These are phyloP conservation scores for Lepidonotus clava DNA, from an alignment of 2,888 invertebrate genomes.

Conservation along the genomic window DNA sequence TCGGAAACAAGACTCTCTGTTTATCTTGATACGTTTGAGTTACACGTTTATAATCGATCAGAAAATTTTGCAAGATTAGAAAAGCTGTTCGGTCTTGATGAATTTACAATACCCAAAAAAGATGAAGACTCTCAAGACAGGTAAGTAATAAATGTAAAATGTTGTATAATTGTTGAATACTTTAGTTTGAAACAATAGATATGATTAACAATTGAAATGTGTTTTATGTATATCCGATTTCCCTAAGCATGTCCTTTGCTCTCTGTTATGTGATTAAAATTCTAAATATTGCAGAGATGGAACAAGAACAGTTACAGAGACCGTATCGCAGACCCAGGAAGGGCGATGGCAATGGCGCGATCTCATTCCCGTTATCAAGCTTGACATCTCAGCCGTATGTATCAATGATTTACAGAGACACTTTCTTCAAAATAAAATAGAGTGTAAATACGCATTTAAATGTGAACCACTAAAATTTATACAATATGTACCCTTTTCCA, in stretches of 20 bases:
- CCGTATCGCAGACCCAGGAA: slow-evolving; percentile 37
- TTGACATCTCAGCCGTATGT: slow-evolving; percentile 86
- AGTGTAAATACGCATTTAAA: too few species aligned
- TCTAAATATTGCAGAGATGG: slow-evolving; percentile 1
- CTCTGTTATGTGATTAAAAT: neutral
- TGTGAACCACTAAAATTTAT: too few species aligned
- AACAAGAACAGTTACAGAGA: slow-evolving; percentile 4
- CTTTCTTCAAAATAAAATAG: too few species aligned
- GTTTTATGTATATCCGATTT: too few species aligned
- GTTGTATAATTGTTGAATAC: too few species aligned
- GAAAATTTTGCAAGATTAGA: slow-evolving; percentile 86
- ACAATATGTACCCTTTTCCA: too few species aligned
- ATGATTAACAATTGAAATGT: too few species aligned
- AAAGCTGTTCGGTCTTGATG: slow-evolving; percentile 83
- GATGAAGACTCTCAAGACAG: slow-evolving; percentile 55
- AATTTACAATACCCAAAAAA: slow-evolving; percentile 84
- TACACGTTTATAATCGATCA: slow-evolving; percentile 96
- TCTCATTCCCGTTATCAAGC: slow-evolving; percentile 96
- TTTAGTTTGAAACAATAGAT: too few species aligned
- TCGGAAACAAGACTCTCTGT: slow-evolving; percentile 86
- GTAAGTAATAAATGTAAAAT: too few species aligned
- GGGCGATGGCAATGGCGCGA: slow-evolving; percentile 88
- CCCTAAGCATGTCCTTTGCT: neutral
- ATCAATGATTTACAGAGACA: neutral
- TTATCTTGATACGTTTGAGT: slow-evolving; percentile 85